Base-by-base conservation (phyloP, 2,113 vertebrate genomes). In the Tapirus terrestris region DNA sequence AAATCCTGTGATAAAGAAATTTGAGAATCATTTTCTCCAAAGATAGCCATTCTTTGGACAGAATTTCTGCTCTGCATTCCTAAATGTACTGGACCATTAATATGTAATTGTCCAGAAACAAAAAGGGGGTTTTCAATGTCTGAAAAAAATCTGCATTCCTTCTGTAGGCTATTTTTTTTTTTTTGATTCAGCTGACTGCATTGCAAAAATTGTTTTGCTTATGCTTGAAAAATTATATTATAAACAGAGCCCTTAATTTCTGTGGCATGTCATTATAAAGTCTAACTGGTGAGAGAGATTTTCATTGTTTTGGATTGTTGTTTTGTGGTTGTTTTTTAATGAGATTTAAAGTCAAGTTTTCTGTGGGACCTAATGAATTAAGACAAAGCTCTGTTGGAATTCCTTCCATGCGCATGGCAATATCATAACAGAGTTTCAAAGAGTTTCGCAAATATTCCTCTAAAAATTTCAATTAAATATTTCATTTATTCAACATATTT, bases 291-390 rank as follows among this genome's bases (percentile, higher is more conserved):
- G 89, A 65, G n/a, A 58, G 10, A 63, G 21, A n/a, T 56, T 73
- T 75, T 86, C n/a, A 73, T 88, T 94, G 53, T 81, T 96, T 94
- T 76, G 31, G 21, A 89, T 70, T 89, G 80, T 92, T 72, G 60
- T 36, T 83, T 60, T 79, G 67, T 84, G 25, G 72, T 93, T 89
- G 23, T 48, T 84, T 91, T 83, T 82, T 63, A 79, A 2, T 88
- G 36, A 88, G 8, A 70, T 58, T 94, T 81, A 39, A 96, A 89
- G 39, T 43, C 21, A 84, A 43, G 3, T 1, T 77, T 95, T 87
- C 9, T 16, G 48, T 48, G n/a, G 27, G 36, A 72, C 43, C 29
- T 9, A 43, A 31, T 60, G 36, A 87, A 20, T 67, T 83, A 79
- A 94, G 80, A 61, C 48, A 87, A 51, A 51, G 12, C 13, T 95